Conservation (phyloP, 2,888 invertebrate species). For the Hybos culiciformis region DNA sequence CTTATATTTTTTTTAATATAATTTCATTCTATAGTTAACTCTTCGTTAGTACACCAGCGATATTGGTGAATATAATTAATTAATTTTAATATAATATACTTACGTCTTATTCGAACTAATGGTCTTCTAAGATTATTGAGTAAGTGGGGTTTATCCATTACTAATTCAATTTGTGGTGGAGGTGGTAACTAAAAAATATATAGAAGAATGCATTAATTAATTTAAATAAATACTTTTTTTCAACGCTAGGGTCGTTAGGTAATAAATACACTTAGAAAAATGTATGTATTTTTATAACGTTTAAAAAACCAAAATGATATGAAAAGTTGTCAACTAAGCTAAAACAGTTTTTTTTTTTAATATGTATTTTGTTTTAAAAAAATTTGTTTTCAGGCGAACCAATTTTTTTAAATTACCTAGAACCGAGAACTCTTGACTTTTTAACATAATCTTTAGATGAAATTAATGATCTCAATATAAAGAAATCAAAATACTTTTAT, state of each 20-base stretch:
- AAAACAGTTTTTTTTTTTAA: background rate
- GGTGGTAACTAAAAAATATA: slow-evolving; percentile 46
- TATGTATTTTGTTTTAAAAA: too few species aligned
- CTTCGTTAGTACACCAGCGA: too few species aligned
- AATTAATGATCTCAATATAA: too few species aligned
- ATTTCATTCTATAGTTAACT: too few species aligned
- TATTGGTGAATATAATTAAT: background rate
- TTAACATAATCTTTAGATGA: too few species aligned
- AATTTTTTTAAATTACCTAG: too few species aligned
- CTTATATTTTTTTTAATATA: too few species aligned
- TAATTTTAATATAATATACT: slow-evolving; percentile 28
- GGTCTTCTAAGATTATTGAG: slow-evolving; percentile 49
- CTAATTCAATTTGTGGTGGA: slow-evolving; percentile 57
- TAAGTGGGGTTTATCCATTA: slow-evolving; percentile 54
- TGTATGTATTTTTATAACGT: too few species aligned
- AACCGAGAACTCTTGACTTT: too few species aligned
- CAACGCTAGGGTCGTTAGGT: background rate
- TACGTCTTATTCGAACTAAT: slow-evolving; percentile 48
- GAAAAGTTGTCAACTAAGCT: background rate
- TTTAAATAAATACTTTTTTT: background rate
- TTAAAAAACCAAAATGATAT: background rate
- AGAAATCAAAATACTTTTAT: too few species aligned
- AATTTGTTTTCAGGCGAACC: too few species aligned
- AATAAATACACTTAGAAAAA: background rate
- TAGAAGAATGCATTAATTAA: background rate